A percentile compares a stretch with the other conserved stretches of the same genome.
These are phyloP conservation scores for Spea bombifrons DNA, from an alignment of 2,113 vertebrate genomes.

Conservation along the genomic window DNA sequence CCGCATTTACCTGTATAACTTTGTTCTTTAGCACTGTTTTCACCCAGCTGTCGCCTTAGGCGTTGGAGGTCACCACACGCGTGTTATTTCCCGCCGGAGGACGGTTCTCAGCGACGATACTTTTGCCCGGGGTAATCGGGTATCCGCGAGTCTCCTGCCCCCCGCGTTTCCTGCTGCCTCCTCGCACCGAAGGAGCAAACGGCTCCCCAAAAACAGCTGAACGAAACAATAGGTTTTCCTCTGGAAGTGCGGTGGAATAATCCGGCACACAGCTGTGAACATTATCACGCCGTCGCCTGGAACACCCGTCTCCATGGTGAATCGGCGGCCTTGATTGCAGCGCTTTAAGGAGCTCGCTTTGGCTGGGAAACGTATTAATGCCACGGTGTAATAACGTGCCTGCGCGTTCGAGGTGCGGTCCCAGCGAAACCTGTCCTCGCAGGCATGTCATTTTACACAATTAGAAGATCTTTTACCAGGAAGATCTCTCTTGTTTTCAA, in stretches of 20 bases:
- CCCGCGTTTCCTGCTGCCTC: slow-evolving; percentile 11
- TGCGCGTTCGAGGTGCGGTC: background rate
- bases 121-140: background rate
- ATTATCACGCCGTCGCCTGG: slow-evolving; percentile 17
- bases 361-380: background rate
- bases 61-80: no score
- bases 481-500: no score
- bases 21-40: no score
- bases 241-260: slow-evolving; percentile 22
- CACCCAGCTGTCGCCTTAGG: no score
- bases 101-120: background rate
- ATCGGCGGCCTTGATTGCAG: background rate
- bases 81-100: background rate
- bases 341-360: slow-evolving; percentile 1
- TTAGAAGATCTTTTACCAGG: no score
- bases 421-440: background rate
- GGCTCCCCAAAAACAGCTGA: background rate
- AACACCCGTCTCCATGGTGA: slow-evolving; percentile 42
- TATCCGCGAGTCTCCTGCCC: slow-evolving; percentile 7
- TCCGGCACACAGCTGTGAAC: slow-evolving; percentile 32
- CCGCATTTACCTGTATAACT: no score
- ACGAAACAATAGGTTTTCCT: slow-evolving; percentile 41
- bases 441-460: background rate
- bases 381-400: background rate
- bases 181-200: slow-evolving; percentile 15